Percentiles rank a stretch among this genome's conserved stretches.
phyloP scores from a whole-genome alignment of 2,113 vertebrate genomes.

The Oryzias curvinotus region DNA sequence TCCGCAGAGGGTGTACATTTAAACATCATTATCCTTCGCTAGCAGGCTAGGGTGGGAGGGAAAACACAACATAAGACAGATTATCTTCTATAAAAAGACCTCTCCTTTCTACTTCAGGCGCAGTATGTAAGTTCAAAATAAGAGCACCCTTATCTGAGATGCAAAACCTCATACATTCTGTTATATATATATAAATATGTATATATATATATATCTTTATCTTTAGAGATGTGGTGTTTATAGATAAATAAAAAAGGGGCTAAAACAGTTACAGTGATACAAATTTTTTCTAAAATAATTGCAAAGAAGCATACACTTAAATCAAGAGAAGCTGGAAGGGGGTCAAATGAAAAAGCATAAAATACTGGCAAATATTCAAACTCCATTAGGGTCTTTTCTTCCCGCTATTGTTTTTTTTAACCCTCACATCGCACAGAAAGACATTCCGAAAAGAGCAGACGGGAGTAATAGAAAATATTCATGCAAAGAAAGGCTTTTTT shows the following conservation, averaged over 20 bases:
- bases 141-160: slow-evolving; percentile 29
- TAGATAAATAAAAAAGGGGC: slow-evolving; percentile 76
- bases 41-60: slow-evolving; percentile 29
- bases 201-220: slow-evolving; percentile 17
- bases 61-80: slow-evolving; percentile 46
- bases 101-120: slow-evolving; percentile 28
- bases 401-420: slow-evolving; percentile 4
- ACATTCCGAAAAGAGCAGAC: slow-evolving; percentile 76
- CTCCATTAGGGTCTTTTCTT: slow-evolving; percentile 51
- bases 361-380: slow-evolving; percentile 28
- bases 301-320: slow-evolving; percentile 44
- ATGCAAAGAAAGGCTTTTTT: slow-evolving; percentile 82
- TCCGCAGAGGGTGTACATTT: slow-evolving; percentile 73
- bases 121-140: slow-evolving; percentile 37
- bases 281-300: slow-evolving; percentile 49
- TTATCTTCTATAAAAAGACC: slow-evolving; percentile 25
- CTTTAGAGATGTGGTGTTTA: slow-evolving; percentile 62
- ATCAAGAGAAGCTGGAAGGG: slow-evolving; percentile 27
- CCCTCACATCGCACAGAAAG: slow-evolving; percentile 62
- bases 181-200: slow-evolving; percentile 17
- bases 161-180: slow-evolving; percentile 64
- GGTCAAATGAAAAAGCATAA: slow-evolving; percentile 41
- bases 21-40: slow-evolving; percentile 66
- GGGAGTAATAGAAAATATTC: slow-evolving; percentile 76
- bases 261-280: slow-evolving; percentile 73